Conservation (phyloP, 2,888 invertebrate genomes). For the Hypselothyrea guttata region DNA sequence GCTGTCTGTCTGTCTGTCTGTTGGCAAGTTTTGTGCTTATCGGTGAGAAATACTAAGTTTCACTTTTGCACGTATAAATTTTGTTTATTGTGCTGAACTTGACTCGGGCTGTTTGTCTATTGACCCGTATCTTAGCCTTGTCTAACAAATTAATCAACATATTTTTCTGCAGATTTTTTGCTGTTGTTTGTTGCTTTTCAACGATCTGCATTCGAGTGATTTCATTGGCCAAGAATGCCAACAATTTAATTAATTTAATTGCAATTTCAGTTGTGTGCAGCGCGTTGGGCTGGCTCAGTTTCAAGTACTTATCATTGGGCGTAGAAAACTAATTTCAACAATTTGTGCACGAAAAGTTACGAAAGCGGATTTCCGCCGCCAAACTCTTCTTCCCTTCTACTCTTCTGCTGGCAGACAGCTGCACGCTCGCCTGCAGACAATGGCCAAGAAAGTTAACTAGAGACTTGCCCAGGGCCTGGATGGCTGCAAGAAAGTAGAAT, state of each 20-base stretch:
- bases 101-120: neutral
- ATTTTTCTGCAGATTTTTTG: neutral
- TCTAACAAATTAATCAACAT: conserved; percentile 23
- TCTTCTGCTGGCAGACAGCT: conserved; percentile 39
- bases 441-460: conserved; percentile 69
- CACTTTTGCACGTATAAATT: conserved; percentile 5
- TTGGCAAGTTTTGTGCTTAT: conserved; percentile 43
- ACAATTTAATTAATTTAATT: conserved; percentile 74
- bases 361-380: conserved; percentile 66
- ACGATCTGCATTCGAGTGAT: conserved; percentile 32
- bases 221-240: conserved; percentile 32
- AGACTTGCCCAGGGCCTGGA: conserved; percentile 22
- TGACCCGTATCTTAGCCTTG: conserved; percentile 10
- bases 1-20: neutral
- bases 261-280: conserved; percentile 45
- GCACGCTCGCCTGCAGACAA: conserved; percentile 60
- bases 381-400: neutral
- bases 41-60: no score
- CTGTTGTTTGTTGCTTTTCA: conserved; percentile 1
- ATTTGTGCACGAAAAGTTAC: conserved; percentile 71
- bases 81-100: conserved; percentile 21
- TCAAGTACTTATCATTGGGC: conserved; percentile 69
- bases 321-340: conserved; percentile 76
- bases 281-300: conserved; percentile 53
- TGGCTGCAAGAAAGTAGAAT: no score